Evolutionary conservation across 2,888 invertebrate genomes (phyloP), one percentile per base, ranked within the genome.

Genomic region (Synanthedon andrenaeformis): DNA sequence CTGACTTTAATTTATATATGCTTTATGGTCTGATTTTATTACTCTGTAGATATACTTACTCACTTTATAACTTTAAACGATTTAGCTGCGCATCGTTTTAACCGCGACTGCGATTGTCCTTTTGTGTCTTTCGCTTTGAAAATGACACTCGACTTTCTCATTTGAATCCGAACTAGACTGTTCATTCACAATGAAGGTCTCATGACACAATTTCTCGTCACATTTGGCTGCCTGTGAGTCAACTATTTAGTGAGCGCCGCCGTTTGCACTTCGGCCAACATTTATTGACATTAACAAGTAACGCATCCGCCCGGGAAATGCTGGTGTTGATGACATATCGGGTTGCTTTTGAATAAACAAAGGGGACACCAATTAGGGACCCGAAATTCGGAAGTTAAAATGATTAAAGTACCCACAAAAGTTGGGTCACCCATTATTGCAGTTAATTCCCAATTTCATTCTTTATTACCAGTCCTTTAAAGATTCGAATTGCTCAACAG

Each of bases 211-310:
- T 19, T 49, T 41, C 35, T 35, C 28, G 4, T 28, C 60, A 60
- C 61, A 61, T 61, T 56, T 57, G 55, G 50, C 59, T 57, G 55
- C 49, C 59, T 59, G 60, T 83, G 82, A 83, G 67, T 86, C 83
- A 84, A 67, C 69, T 67, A 71, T 76, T 35, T 79, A 81, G 78
- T 80, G 78, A 75, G 74, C 71, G 68, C 68, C 71, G 68, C 68
- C 70, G 71, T 60, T 57, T 35, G 51, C 59, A 60, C 67, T 82
- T 84, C 81, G 76, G 82, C 76, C 67, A 73, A 70, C 72, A 70
- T 75, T 76, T 85, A 85, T 85, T 84, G 84, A 85, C 83, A 75
- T 68, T 79, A 82, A 85, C 78, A 76, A 80, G 79, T 74, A 75
- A 72, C 70, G 75, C 80, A 82, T 85, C 86, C 84, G 83, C 76